Evolutionary conservation across 2,113 vertebrate genomes (phyloP).

Genomic region (Sterrhoptilus dennistouni): DNA sequence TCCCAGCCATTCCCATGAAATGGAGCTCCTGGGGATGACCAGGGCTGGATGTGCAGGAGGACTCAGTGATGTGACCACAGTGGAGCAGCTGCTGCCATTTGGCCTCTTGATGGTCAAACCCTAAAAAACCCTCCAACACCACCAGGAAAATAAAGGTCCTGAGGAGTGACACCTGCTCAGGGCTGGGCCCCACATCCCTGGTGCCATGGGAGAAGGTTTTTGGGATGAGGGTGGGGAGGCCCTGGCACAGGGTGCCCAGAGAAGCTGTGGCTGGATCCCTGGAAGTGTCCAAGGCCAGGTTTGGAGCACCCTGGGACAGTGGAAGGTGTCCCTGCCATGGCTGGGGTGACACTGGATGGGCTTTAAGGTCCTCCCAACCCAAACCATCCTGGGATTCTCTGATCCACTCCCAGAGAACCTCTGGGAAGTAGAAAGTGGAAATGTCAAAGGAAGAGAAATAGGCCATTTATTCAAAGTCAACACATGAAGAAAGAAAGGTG

Average conservation of each 20-base stretch:
- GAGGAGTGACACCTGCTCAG: fast-evolving
- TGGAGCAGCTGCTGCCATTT: background rate
- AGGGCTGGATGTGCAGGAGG: fast-evolving
- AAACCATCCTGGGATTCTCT: background rate
- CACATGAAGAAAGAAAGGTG: background rate
- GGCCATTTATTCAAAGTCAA: background rate
- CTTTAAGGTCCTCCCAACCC: background rate
- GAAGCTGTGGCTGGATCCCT: too few relatives aligned
- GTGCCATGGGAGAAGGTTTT: fast-evolving
- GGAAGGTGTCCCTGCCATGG: too few relatives aligned
- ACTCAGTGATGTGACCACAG: background rate
- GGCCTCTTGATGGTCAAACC: background rate
- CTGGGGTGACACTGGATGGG: background rate
- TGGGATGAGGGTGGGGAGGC: background rate
- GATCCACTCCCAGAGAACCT: background rate
- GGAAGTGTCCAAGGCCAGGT: too few relatives aligned
- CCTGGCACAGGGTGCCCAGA: too few relatives aligned
- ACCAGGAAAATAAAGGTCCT: background rate
- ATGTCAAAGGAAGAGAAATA: background rate
- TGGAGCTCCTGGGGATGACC: background rate
- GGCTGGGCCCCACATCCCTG: fast-evolving
- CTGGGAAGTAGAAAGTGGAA: background rate
- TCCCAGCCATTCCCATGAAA: background rate
- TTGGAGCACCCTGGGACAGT: too few relatives aligned
- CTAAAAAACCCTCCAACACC: background rate